Conservation (phyloP, 2,888 invertebrate genomes). For the Parnassius mnemosyne region DNA sequence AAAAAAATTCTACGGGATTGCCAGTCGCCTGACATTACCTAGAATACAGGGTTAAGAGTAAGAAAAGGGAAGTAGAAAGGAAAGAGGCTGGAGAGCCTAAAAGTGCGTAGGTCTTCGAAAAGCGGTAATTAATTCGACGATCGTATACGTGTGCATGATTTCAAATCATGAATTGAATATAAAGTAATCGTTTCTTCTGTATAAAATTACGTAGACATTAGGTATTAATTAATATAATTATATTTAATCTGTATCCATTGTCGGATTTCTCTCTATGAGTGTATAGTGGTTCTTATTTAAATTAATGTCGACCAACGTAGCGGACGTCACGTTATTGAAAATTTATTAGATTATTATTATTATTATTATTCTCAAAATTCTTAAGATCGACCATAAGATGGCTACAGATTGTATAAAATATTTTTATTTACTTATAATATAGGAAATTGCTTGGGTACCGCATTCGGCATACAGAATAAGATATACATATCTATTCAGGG, state of each 20-base stretch:
- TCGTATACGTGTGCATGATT: conserved; percentile 79
- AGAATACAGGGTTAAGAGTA: conserved; percentile 67
- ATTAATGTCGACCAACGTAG: conserved; percentile 77
- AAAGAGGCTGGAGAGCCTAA: conserved; percentile 50
- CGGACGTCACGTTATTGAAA: conserved; percentile 78
- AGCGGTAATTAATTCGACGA: conserved; percentile 63
- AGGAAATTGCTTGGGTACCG: conserved; percentile 71
- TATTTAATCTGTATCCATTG: conserved; percentile 79
- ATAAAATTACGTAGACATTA: conserved; percentile 72
- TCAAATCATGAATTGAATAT: conserved; percentile 72
- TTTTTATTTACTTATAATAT: conserved; percentile 75
- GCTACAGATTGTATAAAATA: conserved; percentile 75
- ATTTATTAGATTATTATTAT: conserved; percentile 78
- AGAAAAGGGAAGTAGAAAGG: conserved; percentile 48
- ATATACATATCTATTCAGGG: conserved; percentile 72
- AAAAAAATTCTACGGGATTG: conserved; percentile 36
- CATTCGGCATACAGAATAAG: conserved; percentile 51
- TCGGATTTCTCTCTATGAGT: conserved; percentile 80
- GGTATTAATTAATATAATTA: conserved; percentile 78
- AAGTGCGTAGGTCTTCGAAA: conserved; percentile 68
- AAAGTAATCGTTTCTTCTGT: conserved; percentile 72
- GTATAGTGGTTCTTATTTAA: conserved; percentile 79
- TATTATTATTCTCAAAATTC: conserved; percentile 63
- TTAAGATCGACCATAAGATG: conserved; percentile 79
- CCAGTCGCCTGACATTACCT: conserved; percentile 42